Evolutionary conservation across 2,113 vertebrate species (phyloP).

Genomic region (Actinemys pallida): DNA sequence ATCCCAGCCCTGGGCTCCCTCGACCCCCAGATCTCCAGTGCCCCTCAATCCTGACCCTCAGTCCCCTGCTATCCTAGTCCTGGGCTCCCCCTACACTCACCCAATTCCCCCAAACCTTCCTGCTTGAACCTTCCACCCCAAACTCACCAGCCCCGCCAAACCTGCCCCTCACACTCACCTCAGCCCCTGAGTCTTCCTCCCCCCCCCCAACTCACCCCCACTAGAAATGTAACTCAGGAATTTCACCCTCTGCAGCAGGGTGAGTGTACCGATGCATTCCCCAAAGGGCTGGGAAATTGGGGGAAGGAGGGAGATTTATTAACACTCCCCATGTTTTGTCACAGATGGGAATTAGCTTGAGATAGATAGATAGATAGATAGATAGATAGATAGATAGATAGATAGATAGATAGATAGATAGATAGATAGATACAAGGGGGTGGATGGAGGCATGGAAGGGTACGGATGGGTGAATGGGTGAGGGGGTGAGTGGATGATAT

Average conservation of each 20-base stretch:
- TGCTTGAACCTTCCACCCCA: background rate
- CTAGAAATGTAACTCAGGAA: background rate
- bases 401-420: too few species aligned
- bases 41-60: too few species aligned
- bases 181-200: background rate
- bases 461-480: too few species aligned
- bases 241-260: background rate
- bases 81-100: background rate
- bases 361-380: too few species aligned
- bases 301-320: background rate
- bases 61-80: background rate
- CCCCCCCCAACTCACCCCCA: background rate
- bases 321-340: background rate
- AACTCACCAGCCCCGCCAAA: background rate
- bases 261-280: background rate
- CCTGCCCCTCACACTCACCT: background rate
- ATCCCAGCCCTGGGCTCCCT: background rate
- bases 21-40: too few species aligned
- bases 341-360: background rate
- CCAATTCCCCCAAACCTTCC: background rate
- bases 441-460: too few species aligned
- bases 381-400: too few species aligned
- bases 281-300: background rate
- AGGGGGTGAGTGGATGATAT: background rate
- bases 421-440: background rate